These are phyloP conservation scores for Calephelis perditalis DNA, from an alignment of 2,888 invertebrate species.

Conservation along the genomic window DNA sequence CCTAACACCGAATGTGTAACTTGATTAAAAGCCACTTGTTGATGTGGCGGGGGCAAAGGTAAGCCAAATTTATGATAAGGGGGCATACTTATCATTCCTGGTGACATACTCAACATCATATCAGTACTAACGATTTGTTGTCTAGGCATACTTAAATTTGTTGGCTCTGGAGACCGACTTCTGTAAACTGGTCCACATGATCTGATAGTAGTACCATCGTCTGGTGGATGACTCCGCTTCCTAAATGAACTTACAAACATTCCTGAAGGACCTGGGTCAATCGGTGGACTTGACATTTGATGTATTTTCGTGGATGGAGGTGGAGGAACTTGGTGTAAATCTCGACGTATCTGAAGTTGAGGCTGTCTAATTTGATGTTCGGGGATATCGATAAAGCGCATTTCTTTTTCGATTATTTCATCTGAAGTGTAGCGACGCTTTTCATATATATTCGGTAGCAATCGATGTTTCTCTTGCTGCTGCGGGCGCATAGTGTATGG, in stretches of 20 bases:
- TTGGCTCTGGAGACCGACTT: slow-evolving; percentile 69
- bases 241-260: slow-evolving; percentile 75
- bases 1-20: slow-evolving; percentile 59
- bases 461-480: slow-evolving; percentile 69
- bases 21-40: slow-evolving; percentile 62
- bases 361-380: slow-evolving; percentile 71
- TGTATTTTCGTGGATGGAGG: slow-evolving; percentile 60
- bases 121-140: slow-evolving; percentile 50
- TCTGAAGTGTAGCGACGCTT: slow-evolving; percentile 67
- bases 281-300: slow-evolving; percentile 62
- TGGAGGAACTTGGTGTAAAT: slow-evolving; percentile 80
- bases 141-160: slow-evolving; percentile 68
- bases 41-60: slow-evolving; percentile 66
- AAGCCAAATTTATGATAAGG: slow-evolving; percentile 69
- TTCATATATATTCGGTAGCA: slow-evolving; percentile 58
- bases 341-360: slow-evolving; percentile 86
- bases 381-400: slow-evolving; percentile 67
- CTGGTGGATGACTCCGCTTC: slow-evolving; percentile 77
- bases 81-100: slow-evolving; percentile 64
- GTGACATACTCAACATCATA: slow-evolving; percentile 58
- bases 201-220: slow-evolving; percentile 62
- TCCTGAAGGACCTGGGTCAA: slow-evolving; percentile 63
- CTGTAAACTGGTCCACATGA: slow-evolving; percentile 61
- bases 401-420: slow-evolving; percentile 68
- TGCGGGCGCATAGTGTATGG: slow-evolving; percentile 88